Evolutionary conservation across 2,113 vertebrate genomes (phyloP), one percentile per base, ranked within the genome.

Genomic region (Saccopteryx leptura): DNA sequence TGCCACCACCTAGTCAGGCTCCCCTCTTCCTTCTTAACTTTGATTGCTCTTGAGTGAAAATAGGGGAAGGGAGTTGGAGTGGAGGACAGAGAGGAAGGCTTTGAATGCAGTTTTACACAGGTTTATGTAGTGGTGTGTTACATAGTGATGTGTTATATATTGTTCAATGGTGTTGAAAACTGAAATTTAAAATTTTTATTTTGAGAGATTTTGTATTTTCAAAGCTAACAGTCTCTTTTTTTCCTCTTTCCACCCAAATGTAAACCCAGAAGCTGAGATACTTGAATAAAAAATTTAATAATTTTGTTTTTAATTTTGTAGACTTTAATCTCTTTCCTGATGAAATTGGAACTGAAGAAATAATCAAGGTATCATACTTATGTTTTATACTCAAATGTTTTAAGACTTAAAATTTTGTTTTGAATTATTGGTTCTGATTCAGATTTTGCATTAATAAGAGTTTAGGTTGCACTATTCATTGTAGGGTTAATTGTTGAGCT

Each of bases 261-360:
- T 92, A 88, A 86, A 68, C 7, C n/a, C 17, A 39, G 28, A 54
- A 48, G 33, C 56, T 87, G 8, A 90, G 90, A 56, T 88, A 28
- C 17, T 92, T 88, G 52, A 85, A 74, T 96, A 85, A 61, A 83
- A 91, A 31, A 72, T 66, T 71, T 96, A 97, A 96, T 93, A 2
- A 81, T 98, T 54, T 96, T 82, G 96, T 96, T 98, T 97, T 98
- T 98, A 97, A 95, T 98, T 98, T 99, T 98, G 31, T 98, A 99
- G 99, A 98, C 89, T 96, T 97, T 98, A 98, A 98, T 82, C 97
- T 98, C 60, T 98, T 99, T 97, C 98, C 98, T 96, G 98, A 98
- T 94, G 97, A 99, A 97, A 98, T 97, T 97, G 98, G 98, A 97
- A 98, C 98, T 95, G 98, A 98, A 98, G 98, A 99, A 97, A 98